Evolutionary conservation across 1,140 invertebrate genomes (phyloP), one percentile per base, ranked within the genome.

Genomic region (Apis laboriosa): DNA sequence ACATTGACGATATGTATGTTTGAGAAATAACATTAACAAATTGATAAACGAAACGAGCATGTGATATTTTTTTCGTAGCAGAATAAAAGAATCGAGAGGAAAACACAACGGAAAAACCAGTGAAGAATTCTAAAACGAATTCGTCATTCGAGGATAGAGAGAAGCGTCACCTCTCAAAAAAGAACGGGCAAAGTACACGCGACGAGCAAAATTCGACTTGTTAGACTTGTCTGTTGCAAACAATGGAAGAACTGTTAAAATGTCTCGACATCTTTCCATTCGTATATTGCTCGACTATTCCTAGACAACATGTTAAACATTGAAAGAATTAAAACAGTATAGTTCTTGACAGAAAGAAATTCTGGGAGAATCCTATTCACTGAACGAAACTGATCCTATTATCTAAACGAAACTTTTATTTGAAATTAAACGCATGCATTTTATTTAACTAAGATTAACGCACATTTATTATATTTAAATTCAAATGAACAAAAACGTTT

Each of bases 221-320:
- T 75, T 15, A 55, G 61, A 64, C 72, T 75, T 1, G 12, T 43
- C 43, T n/a, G 11, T 49, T 53, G 60, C 34, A 43, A 68, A 85
- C 82, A 79, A 84, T 55, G 66, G 49, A 76, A 76, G 60, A 73
- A 67, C 51, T 53, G 64, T 55, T 24, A 49, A 21, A 43, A 49
- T 72, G 49, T 64, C 58, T 34, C 71, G 53, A 75, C 51, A 17
- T 34, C 55, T 77, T 83, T 81, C 75, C 83, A 73, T 86, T 85
- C 66, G 73, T 77, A 84, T 77, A 55, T 77, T 77, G 60, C 61
- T 85, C 24, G 73, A 71, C 73, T 75, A 85, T 85, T 85, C 83
- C 43, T 64, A 83, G 83, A 74, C 74, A 81, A 85, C 77, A 43
- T 58, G 72, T 80, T 58, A 63, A 66, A 63, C 77, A 66, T 64